Evolutionary conservation across 2,888 invertebrate genomes (phyloP).

Genomic region (Campoplex nolae): DNA sequence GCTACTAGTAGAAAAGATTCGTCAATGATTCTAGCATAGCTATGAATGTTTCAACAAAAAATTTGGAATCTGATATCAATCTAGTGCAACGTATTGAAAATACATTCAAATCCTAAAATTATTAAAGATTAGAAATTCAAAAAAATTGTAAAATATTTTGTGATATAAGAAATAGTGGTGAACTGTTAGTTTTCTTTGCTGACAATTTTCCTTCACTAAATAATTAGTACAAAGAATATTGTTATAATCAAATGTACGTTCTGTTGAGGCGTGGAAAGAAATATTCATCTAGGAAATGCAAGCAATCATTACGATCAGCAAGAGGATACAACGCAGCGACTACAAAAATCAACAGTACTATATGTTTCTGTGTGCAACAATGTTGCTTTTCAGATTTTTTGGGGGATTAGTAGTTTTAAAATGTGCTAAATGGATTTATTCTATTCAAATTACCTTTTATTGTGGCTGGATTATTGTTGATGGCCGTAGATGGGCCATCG

Average conservation of each 20-base stretch:
- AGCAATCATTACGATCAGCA: too few relatives aligned
- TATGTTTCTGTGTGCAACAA: too few relatives aligned
- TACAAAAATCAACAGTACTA: background rate
- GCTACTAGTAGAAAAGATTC: background rate
- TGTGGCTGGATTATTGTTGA: constrained; percentile 80
- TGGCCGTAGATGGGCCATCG: constrained; percentile 81
- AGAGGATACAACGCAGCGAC: background rate
- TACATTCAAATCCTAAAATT: background rate
- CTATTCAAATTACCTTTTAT: constrained; percentile 79
- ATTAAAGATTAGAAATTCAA: background rate
- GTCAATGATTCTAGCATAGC: background rate
- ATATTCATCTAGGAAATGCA: too few relatives aligned
- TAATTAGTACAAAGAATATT: background rate
- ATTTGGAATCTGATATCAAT: background rate
- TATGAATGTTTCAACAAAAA: background rate
- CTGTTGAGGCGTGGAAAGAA: background rate
- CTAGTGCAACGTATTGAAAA: background rate
- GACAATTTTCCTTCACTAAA: background rate
- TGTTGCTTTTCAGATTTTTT: background rate
- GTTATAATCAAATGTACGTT: background rate
- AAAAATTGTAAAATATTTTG: background rate
- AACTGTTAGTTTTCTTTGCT: background rate
- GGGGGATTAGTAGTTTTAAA: background rate
- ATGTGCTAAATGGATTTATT: background rate
- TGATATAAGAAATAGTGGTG: background rate